A percentile compares a stretch with the other conserved stretches of the same genome.
Evolutionary conservation across 2,888 invertebrate species (phyloP).

Genomic region (Furcula furcula): DNA sequence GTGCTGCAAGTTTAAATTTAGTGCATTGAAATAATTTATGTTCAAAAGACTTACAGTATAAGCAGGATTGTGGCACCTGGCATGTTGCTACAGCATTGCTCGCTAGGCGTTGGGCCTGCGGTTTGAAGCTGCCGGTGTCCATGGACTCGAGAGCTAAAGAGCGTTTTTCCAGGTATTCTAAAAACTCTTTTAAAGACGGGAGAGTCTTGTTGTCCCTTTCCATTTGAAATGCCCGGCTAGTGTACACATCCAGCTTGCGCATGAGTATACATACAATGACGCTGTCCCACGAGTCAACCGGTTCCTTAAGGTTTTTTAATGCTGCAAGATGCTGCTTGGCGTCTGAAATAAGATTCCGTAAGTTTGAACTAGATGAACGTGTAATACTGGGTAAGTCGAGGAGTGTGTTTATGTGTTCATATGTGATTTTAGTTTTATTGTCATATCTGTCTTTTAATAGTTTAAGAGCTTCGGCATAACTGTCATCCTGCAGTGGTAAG

Average conservation of each 20-base stretch:
- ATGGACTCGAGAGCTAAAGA: no score
- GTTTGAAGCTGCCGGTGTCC: no score
- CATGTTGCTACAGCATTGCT: no score
- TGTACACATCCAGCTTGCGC: neutral
- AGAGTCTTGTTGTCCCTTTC: neutral
- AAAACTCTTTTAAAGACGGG: no score
- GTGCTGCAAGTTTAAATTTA: neutral
- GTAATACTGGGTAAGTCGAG: neutral
- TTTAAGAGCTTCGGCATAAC: neutral
- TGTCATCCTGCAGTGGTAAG: neutral
- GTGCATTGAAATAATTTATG: neutral
- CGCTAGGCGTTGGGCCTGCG: no score
- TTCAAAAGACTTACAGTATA: neutral
- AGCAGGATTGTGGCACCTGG: no score
- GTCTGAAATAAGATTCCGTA: no score
- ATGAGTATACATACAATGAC: neutral
- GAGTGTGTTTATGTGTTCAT: neutral
- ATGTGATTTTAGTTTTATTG: neutral
- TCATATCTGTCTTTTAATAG: neutral
- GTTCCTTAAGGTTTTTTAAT: slow-evolving; percentile 1
- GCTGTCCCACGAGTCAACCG: slow-evolving; percentile 2
- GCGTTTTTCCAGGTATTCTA: no score
- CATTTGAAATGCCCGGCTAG: neutral
- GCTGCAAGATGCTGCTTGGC: neutral
- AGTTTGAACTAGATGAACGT: neutral